Evolutionary conservation across 2,888 invertebrate species (phyloP), one percentile per base, ranked within the genome.

Genomic region (Pachydiplax longipennis): DNA sequence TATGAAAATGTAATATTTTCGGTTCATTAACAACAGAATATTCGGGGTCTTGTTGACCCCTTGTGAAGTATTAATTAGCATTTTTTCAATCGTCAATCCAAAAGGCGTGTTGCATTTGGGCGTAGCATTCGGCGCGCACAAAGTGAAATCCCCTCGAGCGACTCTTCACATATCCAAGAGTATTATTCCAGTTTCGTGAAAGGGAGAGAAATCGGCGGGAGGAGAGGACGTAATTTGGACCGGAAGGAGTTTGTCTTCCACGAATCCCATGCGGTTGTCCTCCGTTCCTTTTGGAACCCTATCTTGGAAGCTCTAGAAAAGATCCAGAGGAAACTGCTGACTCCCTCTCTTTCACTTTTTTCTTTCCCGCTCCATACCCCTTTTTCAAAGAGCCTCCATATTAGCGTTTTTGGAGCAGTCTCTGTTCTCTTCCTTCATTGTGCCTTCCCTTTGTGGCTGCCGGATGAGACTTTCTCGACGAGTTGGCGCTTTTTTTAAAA

Each of bases 241-340:
- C 87, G 87, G 87, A 87, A 87, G 87, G 87, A 87, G 87, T 87
- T 87, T 87, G 87, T 87, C 87, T 87, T 87, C 87, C 65, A 87
- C 87, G 87, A 87, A 87, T 87, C 87, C 87, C 61, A 61, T 87
- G 87, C 87, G 87, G 87, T 87, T 87, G 87, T 87, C 87, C 58
- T 35, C 37, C 58, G 87, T 87, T 87, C 87, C 12, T 87, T 87
- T 87, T 87, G 87, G 87, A 65, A 61, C 87, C 87, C 87, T 40
- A 87, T 87, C 87, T 87, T 87, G 87, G 87, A 87, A 87, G 58
- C 53, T 31, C 61, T 35, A 31, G 65, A 87, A 87, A 65, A 87
- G 65, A 61, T 31, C 61, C 61, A 65, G 61, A 48, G 83, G 58
- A 87, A 87, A 87, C 87, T 87, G 87, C 65, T 87, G 87, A 87